Base-by-base conservation (phyloP, 2,888 invertebrate species). In the Nephrotoma flavescens region DNA sequence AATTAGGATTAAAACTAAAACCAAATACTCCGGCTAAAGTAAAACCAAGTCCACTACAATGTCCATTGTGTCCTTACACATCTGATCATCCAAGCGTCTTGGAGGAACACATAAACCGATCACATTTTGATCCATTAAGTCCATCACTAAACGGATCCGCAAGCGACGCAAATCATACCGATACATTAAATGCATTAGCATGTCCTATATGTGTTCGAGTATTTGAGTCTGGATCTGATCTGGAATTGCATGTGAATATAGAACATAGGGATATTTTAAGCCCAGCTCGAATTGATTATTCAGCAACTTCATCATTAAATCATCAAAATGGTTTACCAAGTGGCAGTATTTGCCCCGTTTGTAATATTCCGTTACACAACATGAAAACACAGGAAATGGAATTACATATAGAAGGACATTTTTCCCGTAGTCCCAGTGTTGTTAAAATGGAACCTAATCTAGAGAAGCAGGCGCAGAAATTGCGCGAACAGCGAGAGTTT, bases 211-310 rank as follows among this genome's bases (percentile, higher is more conserved):
- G 97, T 91, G 94, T 94, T 87, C 94, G 94, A 88, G 93, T 94
- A 86, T 96, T 96, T 90, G 93, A 94, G 85, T 94, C 94, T 89
- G 94, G 95, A n/a, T 94, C 95, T 2, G 96, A 96, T 90, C 93
- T 97, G 86, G 96, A 97, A 91, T 91, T 96, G 86, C 97, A 97
- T 90, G 96, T 97, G 0, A 97, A 97, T 92, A 95, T 96, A 87
- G 96, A 96, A 89, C 97, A 97, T 87, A 89, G 89, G 85, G 89
- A 89, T 88, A 92, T 89, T 86, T 88, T 89, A 87, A 89, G 89
- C 87, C 89, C 89, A 42, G 89, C 89, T 1, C 89, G 89, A 86
- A 87, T 88, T 83, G 88, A 88, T 87, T 86, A 88, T 42, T 88
- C 88, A 85, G 87, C 88, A 47, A 90, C 90, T 42, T 90, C 90